These are phyloP conservation scores for Brachycybe producta DNA, from an alignment of 2,888 invertebrate genomes.

Conservation along the genomic window DNA sequence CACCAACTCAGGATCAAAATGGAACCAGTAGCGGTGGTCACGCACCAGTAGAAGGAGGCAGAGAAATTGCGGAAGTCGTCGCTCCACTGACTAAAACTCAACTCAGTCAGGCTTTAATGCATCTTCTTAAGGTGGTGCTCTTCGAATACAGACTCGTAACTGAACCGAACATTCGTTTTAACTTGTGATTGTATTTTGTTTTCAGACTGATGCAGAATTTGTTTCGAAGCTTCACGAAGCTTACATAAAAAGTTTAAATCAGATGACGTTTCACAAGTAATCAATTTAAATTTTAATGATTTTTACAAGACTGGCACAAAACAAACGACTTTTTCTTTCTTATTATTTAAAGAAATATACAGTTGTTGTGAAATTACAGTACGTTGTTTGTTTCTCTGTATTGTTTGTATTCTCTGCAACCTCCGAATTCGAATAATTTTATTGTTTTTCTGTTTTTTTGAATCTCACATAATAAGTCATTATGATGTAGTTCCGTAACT, in stretches of 20 bases:
- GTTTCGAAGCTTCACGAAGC: conserved; percentile 81
- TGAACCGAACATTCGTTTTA: background rate
- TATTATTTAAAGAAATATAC: background rate
- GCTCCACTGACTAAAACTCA: conserved; percentile 79
- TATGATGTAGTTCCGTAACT: too few species aligned
- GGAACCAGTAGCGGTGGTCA: background rate
- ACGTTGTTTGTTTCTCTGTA: too few species aligned
- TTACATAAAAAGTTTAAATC: conserved; percentile 52
- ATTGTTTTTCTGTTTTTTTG: too few species aligned
- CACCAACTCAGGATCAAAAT: background rate
- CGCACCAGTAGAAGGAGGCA: conserved; percentile 3
- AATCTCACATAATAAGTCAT: too few species aligned
- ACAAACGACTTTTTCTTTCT: background rate
- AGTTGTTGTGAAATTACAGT: too few species aligned
- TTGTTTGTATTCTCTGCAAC: too few species aligned
- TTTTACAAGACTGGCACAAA: background rate
- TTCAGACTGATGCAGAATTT: conserved; percentile 66
- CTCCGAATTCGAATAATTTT: too few species aligned
- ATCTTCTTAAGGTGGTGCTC: conserved; percentile 50
- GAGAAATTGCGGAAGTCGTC: conserved; percentile 46
- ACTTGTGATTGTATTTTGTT: conserved; percentile 12
- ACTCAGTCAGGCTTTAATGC: conserved; percentile 73
- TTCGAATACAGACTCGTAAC: background rate
- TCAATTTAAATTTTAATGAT: background rate
- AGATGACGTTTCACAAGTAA: background rate